These are phyloP conservation scores for Aratinga solstitialis DNA, from an alignment of 2,797 vertebrate species.

Conservation along the genomic window DNA sequence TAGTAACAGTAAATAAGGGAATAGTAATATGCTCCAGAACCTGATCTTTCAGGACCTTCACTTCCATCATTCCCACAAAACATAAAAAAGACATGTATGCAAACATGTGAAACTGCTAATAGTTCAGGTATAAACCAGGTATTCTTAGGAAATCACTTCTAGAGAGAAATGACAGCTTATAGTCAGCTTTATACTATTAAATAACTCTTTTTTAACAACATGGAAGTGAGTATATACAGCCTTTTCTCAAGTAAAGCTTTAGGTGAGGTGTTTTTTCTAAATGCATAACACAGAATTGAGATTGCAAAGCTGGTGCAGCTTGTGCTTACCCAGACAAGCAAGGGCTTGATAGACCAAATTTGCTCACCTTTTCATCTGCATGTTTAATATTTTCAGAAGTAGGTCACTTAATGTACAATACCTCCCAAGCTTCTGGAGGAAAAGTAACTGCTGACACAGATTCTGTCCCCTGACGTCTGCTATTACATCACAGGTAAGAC, in stretches of 20 bases:
- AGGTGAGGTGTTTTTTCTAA: background rate
- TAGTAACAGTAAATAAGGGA: background rate
- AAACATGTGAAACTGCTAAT: background rate
- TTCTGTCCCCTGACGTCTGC: background rate
- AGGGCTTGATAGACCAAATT: background rate
- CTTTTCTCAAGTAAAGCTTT: background rate
- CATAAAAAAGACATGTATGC: background rate
- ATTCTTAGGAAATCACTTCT: background rate
- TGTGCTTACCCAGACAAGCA: background rate
- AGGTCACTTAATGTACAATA: background rate
- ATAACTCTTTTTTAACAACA: background rate
- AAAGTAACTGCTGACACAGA: constrained; percentile 11
- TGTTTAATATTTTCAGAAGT: background rate
- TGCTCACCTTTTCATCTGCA: background rate
- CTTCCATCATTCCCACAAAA: background rate
- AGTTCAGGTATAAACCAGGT: background rate
- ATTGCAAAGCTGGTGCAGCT: background rate
- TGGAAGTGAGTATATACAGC: background rate
- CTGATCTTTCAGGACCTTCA: background rate
- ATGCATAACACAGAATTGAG: background rate
- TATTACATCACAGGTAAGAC: background rate
- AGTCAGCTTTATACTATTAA: background rate
- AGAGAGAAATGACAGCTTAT: background rate
- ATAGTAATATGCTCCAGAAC: background rate
- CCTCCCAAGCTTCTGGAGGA: background rate